Percentiles rank a stretch among this genome's conserved stretches.
Conservation (phyloP, 1,140 invertebrate genomes). For the Habropoda laboriosa region DNA sequence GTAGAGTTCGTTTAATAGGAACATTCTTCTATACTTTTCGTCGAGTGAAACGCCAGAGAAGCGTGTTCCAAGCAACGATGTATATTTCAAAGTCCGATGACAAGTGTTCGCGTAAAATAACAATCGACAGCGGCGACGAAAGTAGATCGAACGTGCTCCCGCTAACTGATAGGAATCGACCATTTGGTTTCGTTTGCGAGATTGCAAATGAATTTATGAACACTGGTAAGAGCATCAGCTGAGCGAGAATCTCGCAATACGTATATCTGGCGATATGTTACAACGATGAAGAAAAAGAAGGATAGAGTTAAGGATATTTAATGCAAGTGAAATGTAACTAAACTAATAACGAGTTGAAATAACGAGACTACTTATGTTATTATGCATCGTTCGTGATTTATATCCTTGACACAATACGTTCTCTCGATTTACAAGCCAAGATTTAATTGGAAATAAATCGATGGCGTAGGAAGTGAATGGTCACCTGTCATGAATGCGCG, state of each 20-base stretch:
- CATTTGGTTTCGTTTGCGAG: not conserved
- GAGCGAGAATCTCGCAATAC: not conserved
- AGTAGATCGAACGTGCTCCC: not conserved
- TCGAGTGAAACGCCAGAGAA: not conserved
- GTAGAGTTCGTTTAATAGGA: not conserved
- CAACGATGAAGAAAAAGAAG: not conserved
- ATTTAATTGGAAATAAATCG: no score
- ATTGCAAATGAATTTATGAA: constrained; percentile 2
- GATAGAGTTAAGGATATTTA: constrained; percentile 2
- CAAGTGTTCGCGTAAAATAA: constrained; percentile 3
- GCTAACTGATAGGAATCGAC: not conserved
- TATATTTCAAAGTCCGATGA: constrained; percentile 5
- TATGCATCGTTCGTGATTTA: not conserved
- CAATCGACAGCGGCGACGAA: not conserved
- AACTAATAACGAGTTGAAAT: not conserved
- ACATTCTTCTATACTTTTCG: not conserved
- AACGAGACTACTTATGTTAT: not conserved
- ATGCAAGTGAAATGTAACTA: constrained; percentile 21
- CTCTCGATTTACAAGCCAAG: not conserved
- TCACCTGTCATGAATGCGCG: no score
- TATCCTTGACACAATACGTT: not conserved
- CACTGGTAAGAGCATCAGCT: not conserved
- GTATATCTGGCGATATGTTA: not conserved
- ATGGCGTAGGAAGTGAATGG: not conserved
- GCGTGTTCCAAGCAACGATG: not conserved